Base-by-base conservation (phyloP, 1,140 invertebrate species). In the Ladona fulva region DNA sequence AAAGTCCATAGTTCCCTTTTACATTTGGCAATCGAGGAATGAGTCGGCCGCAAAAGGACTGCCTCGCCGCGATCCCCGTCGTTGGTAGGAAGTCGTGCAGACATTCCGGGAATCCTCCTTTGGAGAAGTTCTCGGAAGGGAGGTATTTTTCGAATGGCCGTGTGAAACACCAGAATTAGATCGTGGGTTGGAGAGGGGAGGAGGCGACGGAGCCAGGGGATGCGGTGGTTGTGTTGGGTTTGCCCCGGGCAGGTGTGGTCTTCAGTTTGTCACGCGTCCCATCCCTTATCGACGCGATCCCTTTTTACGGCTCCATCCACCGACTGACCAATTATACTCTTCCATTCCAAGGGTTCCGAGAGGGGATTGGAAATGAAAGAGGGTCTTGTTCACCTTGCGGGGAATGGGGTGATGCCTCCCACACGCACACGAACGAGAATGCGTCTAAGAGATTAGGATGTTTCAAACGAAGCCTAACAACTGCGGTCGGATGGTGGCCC, bases 321-420 rank as follows among this genome's bases (percentile, higher is more conserved):
- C n/a, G n/a, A n/a, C n/a, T n/a, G 19, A 52, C 52, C 52, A 66
- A 66, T 66, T 66, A 66, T 66, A 66, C n/a, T 66, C 52, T 66
- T 16, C 52, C 52, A 19, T 66, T 66, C 52, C 3, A 22, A 6
- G n/a, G 52, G 16, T 52, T 52, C 19, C 10, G 44, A 52, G 44
- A 19, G 44, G 44, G n/a, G n/a, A 52, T 11, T 10, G 44, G 10
- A 52, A 10, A 52, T 52, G 19, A 52, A 52, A 10, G 44, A 19
- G 19, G 19, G 10, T 19, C 44, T 52, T 52, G 52, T 6, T 66
- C 52, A 22, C 16, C 52, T 22, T 66, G 12, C 19, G 44, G 44
- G 10, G 10, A 52, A 52, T 19, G 19, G 44, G 44, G 10, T 52
- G 44, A 52, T 52, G 44, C 44, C 52, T 66, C n/a, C 52, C 14